Conservation (phyloP, 2,888 invertebrate species). For the Loripinus fragilis region DNA sequence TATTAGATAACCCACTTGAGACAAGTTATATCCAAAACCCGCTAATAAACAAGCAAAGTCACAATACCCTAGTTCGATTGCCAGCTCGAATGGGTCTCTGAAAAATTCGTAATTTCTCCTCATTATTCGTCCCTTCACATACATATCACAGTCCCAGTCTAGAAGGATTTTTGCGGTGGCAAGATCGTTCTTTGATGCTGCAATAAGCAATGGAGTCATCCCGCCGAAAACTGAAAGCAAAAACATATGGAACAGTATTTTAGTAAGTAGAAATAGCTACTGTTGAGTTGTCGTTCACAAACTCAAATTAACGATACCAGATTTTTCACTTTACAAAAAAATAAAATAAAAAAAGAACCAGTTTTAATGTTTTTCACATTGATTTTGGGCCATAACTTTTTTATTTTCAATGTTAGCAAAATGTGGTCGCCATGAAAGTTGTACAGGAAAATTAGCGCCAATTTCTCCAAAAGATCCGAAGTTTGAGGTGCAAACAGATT, state of each 20-base stretch:
- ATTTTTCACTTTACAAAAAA: too few species aligned
- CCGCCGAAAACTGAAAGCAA: slow-evolving; percentile 69
- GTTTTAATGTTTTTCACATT: too few species aligned
- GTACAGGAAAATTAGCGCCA: too few species aligned
- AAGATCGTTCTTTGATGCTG: slow-evolving; percentile 68
- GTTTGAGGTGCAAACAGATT: too few species aligned
- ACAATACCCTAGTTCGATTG: slow-evolving; percentile 66
- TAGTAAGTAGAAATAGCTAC: too few species aligned
- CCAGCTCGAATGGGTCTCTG: slow-evolving; percentile 72
- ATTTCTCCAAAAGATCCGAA: too few species aligned
- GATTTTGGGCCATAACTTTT: too few species aligned
- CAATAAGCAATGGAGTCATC: slow-evolving; percentile 68
- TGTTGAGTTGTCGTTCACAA: too few species aligned
- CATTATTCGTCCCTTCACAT: slow-evolving; percentile 60
- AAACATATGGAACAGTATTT: neutral
- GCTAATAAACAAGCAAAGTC: slow-evolving; percentile 65
- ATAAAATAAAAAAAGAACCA: too few species aligned
- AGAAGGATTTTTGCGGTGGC: slow-evolving; percentile 61
- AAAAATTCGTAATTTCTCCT: slow-evolving; percentile 58
- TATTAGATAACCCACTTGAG: slow-evolving; percentile 47
- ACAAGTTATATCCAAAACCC: slow-evolving; percentile 67
- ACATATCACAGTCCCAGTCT: slow-evolving; percentile 60
- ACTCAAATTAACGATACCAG: too few species aligned
- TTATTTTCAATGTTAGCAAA: too few species aligned
- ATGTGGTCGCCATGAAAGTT: too few species aligned